phyloP scores from a whole-genome alignment of 2,888 invertebrate species.

The Eurytoma californica region DNA sequence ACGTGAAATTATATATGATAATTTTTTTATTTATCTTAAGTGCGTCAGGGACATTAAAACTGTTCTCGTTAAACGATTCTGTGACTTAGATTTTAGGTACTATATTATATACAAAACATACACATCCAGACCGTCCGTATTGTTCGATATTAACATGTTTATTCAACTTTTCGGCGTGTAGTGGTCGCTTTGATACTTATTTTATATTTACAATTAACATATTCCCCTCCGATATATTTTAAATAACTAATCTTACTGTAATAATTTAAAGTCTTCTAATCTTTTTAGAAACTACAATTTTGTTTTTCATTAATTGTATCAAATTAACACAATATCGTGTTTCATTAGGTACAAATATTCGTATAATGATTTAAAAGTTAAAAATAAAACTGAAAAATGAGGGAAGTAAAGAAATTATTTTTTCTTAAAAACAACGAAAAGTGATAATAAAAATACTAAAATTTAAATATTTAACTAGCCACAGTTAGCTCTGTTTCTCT shows the following conservation, averaged over 20 bases:
- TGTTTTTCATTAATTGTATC: too few relatives aligned
- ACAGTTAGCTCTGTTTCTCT: too few relatives aligned
- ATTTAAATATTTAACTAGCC: neutral
- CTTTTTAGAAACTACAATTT: neutral
- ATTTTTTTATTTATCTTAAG: slow-evolving; percentile 42
- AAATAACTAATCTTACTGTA: slow-evolving; percentile 20
- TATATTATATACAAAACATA: slow-evolving; percentile 18
- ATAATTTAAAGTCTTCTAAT: neutral
- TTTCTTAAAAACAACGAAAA: too few relatives aligned
- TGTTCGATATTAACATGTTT: slow-evolving; percentile 49
- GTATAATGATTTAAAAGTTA: too few relatives aligned
- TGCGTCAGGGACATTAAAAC: slow-evolving; percentile 26
- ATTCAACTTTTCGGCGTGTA: slow-evolving; percentile 37
- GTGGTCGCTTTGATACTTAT: slow-evolving; percentile 48
- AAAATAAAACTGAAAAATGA: too few relatives aligned
- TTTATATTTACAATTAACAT: slow-evolving; percentile 21
- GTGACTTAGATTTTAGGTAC: slow-evolving; percentile 44
- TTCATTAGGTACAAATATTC: too few relatives aligned
- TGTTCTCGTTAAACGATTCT: slow-evolving; percentile 43
- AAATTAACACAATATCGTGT: too few relatives aligned
- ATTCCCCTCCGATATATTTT: slow-evolving; percentile 13
- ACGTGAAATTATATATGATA: slow-evolving; percentile 33
- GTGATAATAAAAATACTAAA: neutral
- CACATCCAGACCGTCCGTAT: slow-evolving; percentile 50
- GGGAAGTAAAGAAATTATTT: too few relatives aligned